phyloP scores from a whole-genome alignment of 2,113 vertebrate species.

The Thryonomys swinderianus region DNA sequence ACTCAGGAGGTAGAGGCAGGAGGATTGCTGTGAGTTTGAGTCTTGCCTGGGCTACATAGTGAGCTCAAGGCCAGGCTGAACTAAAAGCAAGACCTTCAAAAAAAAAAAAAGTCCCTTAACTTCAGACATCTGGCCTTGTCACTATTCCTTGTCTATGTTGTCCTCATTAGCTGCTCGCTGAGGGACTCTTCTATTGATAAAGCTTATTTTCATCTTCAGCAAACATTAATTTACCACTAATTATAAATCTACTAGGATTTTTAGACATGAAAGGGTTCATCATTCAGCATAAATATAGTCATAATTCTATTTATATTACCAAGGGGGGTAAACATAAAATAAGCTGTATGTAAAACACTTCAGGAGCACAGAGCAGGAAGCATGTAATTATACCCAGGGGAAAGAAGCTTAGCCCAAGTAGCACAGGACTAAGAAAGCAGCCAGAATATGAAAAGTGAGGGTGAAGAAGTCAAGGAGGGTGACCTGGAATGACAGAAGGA shows the following conservation, averaged over 20 bases:
- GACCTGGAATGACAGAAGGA: background rate
- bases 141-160: background rate
- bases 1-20: no score
- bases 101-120: background rate
- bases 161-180: background rate
- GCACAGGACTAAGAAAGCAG: background rate
- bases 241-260: background rate
- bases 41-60: no score
- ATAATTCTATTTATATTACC: background rate
- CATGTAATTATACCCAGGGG: background rate
- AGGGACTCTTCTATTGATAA: conserved; percentile 27
- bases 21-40: no score
- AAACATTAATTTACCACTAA: background rate
- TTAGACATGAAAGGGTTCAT: conserved; percentile 7
- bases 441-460: background rate
- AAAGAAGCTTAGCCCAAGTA: conserved; percentile 4
- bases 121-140: background rate
- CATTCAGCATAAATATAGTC: background rate
- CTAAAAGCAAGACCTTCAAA: no score
- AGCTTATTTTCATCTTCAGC: conserved; percentile 15
- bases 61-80: no score
- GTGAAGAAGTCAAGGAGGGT: background rate
- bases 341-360: background rate
- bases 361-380: background rate
- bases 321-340: background rate